A percentile compares a stretch with the other conserved stretches of the same genome.
Conservation (phyloP, 2,113 vertebrate genomes). For the Megaceryle maxima region DNA sequence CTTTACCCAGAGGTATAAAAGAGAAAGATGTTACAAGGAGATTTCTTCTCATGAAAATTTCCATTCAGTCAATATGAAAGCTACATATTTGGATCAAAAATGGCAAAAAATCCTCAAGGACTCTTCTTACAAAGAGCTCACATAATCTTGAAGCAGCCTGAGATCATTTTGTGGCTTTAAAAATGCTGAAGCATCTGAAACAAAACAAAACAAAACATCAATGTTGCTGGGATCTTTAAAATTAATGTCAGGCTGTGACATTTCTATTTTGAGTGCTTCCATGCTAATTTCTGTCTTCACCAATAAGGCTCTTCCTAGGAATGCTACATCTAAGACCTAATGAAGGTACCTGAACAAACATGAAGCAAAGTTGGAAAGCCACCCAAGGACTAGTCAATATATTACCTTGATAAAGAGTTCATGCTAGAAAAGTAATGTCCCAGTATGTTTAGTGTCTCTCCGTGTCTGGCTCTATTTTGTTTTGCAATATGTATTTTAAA, state of each 20-base stretch:
- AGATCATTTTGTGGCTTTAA: slow-evolving; percentile 16
- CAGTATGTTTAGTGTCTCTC: neutral
- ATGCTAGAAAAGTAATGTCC: neutral
- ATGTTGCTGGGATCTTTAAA: neutral
- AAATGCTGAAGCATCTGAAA: neutral
- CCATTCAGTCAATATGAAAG: slow-evolving; percentile 48
- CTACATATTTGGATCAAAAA: slow-evolving; percentile 48
- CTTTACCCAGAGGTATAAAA: slow-evolving; percentile 24
- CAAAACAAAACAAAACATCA: neutral
- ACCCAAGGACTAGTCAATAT: neutral
- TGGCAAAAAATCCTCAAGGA: slow-evolving; percentile 41
- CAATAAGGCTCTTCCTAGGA: neutral
- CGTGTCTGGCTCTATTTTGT: neutral
- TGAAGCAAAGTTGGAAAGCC: neutral
- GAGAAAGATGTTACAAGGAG: slow-evolving; percentile 2
- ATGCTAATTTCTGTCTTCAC: neutral
- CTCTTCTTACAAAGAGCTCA: slow-evolving; percentile 10
- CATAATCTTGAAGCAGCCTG: slow-evolving; percentile 12
- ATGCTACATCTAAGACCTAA: neutral
- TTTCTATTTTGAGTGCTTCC: neutral
- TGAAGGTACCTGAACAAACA: neutral
- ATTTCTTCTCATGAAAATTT: slow-evolving; percentile 48
- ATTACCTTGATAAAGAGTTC: neutral
- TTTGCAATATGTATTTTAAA: neutral
- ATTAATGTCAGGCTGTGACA: neutral